Evolutionary conservation across 2,797 vertebrate genomes (phyloP), one percentile per base, ranked within the genome.

Genomic region (Mus caroli): DNA sequence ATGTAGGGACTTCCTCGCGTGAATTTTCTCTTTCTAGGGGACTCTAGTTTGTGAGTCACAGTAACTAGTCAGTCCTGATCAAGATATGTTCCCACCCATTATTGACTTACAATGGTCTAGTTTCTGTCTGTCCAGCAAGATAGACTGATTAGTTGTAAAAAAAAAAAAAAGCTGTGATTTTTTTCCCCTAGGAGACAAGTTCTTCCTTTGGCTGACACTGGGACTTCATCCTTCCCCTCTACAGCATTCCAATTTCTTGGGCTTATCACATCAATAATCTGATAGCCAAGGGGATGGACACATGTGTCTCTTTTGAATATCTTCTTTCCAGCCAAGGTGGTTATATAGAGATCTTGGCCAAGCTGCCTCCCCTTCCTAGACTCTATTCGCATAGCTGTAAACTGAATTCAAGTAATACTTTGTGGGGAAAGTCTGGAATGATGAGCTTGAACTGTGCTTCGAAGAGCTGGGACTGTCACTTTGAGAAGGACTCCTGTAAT

Each of bases 331-430:
- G 12, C 46, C 46, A 69, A 24, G 13, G 15, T 26, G 46, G 46
- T 86, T 71, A 37, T 56, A 73, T 54, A 73, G 85, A 73, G 84
- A 87, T 37, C 64, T 82, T 67, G 34, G 31, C 34, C 60, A 96
- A 73, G 12, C 50, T 78, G 13, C 37, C 12, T 91, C 46, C 28
- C 20, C 92, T 37, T 87, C 76, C 84, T 56, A 50, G 73, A 19
- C 56, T 95, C 89, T 26, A n/a, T 84, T 88, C 76, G 17, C 10
- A 64, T 88, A 34, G 84, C 12, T 93, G 15, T 52, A 92, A n/a
- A 88, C 22, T 85, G 22, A 46, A 88, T 43, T 77, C 11, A 58
- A 93, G 71, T 71, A 67, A 62, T 24, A 76, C 11, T 40, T 62
- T 82, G 13, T 91, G 83, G 91, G 40, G 62, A 89, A 90, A 24